Evolutionary conservation across 2,797 vertebrate species (phyloP).

Genomic region (Amblyopsis hoosieri): DNA sequence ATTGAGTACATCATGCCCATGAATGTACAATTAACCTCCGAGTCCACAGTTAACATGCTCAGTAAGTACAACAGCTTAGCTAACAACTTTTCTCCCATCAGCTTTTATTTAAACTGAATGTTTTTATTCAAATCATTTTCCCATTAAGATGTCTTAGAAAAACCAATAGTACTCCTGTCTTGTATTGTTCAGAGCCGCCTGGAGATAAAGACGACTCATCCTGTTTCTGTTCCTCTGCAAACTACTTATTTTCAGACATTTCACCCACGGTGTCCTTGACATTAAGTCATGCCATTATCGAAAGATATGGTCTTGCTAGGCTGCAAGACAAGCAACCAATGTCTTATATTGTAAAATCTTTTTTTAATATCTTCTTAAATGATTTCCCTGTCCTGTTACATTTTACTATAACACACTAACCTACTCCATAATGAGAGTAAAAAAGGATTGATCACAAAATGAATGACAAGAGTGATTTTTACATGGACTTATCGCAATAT

Average conservation of each 20-base stretch:
- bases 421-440: too few relatives aligned
- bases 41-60: conserved; percentile 89
- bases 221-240: conserved; percentile 21
- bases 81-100: background rate
- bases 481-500: too few relatives aligned
- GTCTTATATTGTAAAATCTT: background rate
- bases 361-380: too few relatives aligned
- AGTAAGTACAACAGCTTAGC: conserved; percentile 77
- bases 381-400: too few relatives aligned
- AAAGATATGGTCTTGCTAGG: background rate
- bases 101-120: background rate
- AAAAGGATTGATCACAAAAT: too few relatives aligned
- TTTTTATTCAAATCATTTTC: background rate
- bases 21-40: conserved; percentile 89
- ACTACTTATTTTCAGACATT: conserved; percentile 33
- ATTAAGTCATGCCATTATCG: conserved; percentile 9
- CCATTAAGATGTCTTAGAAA: background rate
- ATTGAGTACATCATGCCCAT: conserved; percentile 93
- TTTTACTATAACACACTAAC: too few relatives aligned
- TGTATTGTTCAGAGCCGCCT: background rate
- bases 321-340: background rate
- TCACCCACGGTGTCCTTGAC: conserved; percentile 17
- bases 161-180: background rate
- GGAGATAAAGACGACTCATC: conserved; percentile 34
- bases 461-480: too few relatives aligned